Evolutionary conservation across 1,140 invertebrate genomes (phyloP), one percentile per base, ranked within the genome.

Genomic region (Drosophila sturtevanti): DNA sequence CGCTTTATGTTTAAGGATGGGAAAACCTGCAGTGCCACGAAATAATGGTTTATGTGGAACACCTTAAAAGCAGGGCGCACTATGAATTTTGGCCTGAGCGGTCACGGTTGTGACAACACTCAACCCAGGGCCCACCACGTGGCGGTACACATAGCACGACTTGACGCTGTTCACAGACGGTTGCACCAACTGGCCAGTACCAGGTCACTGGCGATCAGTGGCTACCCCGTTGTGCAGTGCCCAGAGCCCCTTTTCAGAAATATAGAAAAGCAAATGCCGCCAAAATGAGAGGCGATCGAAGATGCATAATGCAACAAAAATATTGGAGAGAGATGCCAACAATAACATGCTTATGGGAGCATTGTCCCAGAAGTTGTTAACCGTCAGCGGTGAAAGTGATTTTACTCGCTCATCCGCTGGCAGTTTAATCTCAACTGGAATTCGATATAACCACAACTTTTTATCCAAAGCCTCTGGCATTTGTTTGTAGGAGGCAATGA

Each of bases 131-230:
- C 90, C 90, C 90, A 91, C 90, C 90, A 80, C 90, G 81, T 85
- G 90, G 90, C 89, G 90, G 90, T 91, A 85, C 72, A 91, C 90
- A 91, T 91, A 91, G 90, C 76, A 91, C 90, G 90, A 62, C 90
- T 91, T 91, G 90, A 82, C 78, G 76, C 77, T 90, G 90, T 91
- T 91, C 90, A 91, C 90, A 91, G 64, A 85, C 90, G 90, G 90
- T 91, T 91, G 78, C 90, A 91, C 90, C 90, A 68, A 85, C 90
- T 91, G 90, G 90, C 82, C 90, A 91, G 90, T 76, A 86, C 90
- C 90, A 72, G 81, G 90, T 91, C 58, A 85, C 90, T 91, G 90
- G 73, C 90, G 78, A 84, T 91, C 90, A 91, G 79, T 68, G 90
- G 90, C 90, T 91, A 91, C 90, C 90, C 90, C 90, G 90, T 90